These are phyloP conservation scores for Cyclargus thomasi DNA, from an alignment of 1,140 invertebrate genomes.

Conservation along the genomic window DNA sequence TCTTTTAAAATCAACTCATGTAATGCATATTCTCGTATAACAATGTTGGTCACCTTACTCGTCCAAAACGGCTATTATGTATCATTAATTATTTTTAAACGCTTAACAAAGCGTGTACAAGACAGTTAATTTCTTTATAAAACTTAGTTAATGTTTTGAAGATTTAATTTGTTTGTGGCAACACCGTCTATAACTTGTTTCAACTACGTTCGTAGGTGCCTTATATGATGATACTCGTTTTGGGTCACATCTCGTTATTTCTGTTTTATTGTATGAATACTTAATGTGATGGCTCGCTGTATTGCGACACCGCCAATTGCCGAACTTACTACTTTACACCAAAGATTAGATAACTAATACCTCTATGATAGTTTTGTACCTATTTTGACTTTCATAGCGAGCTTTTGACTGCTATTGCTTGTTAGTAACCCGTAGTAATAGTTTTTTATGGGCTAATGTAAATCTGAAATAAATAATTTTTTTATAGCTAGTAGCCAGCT, in stretches of 20 bases:
- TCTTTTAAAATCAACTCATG: too few species aligned
- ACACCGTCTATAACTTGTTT: conserved; percentile 26
- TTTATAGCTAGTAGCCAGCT: too few species aligned
- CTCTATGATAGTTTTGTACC: not conserved
- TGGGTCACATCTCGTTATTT: conserved; percentile 63
- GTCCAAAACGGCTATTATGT: too few species aligned
- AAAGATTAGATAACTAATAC: conserved; percentile 37
- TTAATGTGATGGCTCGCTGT: conserved; percentile 47
- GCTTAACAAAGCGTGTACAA: too few species aligned
- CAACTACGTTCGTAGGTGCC: conserved; percentile 30
- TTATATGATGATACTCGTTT: conserved; percentile 41
- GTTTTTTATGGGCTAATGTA: too few species aligned
- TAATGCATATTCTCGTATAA: too few species aligned
- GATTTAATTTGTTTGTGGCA: not conserved
- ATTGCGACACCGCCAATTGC: conserved; percentile 66
- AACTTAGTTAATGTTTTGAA: not conserved
- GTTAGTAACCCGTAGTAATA: too few species aligned
- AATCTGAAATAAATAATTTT: too few species aligned
- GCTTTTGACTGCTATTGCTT: too few species aligned
- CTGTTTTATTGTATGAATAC: conserved; percentile 70
- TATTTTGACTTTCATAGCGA: not conserved
- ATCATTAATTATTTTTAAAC: too few species aligned
- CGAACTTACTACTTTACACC: conserved; percentile 62
- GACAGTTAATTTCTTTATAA: too few species aligned
- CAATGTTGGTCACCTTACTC: too few species aligned